Conservation (phyloP, 1,140 invertebrate genomes). For the Chelonus insularis region DNA sequence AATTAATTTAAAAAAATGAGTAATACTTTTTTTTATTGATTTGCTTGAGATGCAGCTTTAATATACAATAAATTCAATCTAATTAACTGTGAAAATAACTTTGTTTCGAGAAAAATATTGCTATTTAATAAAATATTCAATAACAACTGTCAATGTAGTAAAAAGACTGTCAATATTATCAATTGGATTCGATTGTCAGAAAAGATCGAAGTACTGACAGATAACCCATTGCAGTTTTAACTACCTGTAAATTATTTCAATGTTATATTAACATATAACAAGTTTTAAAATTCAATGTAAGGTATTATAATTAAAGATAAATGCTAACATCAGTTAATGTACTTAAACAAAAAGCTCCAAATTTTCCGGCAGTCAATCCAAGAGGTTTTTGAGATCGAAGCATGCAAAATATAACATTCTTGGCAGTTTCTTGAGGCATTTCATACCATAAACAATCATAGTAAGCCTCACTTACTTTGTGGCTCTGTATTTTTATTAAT, state of each 20-base stretch:
- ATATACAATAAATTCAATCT: too few relatives aligned
- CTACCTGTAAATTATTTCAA: neutral
- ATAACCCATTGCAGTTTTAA: slow-evolving; percentile 12
- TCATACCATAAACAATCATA: slow-evolving; percentile 34
- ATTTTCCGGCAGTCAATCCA: slow-evolving; percentile 37
- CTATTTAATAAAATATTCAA: too few relatives aligned
- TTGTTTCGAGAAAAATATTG: too few relatives aligned
- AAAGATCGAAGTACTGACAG: slow-evolving; percentile 5
- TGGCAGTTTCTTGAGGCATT: slow-evolving; percentile 27
- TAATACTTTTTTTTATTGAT: too few relatives aligned
- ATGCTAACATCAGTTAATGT: slow-evolving; percentile 37
- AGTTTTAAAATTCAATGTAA: neutral
- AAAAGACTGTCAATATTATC: too few relatives aligned
- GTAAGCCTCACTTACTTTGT: slow-evolving; percentile 28
- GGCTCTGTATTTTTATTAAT: slow-evolving; percentile 23
- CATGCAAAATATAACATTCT: slow-evolving; percentile 33
- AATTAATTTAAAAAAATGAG: too few relatives aligned
- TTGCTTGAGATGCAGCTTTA: too few relatives aligned
- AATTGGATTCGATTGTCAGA: slow-evolving; percentile 38
- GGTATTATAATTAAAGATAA: neutral
- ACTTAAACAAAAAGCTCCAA: slow-evolving; percentile 33
- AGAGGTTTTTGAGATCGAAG: slow-evolving; percentile 29
- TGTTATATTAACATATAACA: neutral
- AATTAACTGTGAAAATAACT: too few relatives aligned
- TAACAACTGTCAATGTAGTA: too few relatives aligned